A percentile compares a stretch with the other conserved stretches of the same genome.
phyloP scores from a whole-genome alignment of 2,888 invertebrate genomes.

The Drosophila anomelani region DNA sequence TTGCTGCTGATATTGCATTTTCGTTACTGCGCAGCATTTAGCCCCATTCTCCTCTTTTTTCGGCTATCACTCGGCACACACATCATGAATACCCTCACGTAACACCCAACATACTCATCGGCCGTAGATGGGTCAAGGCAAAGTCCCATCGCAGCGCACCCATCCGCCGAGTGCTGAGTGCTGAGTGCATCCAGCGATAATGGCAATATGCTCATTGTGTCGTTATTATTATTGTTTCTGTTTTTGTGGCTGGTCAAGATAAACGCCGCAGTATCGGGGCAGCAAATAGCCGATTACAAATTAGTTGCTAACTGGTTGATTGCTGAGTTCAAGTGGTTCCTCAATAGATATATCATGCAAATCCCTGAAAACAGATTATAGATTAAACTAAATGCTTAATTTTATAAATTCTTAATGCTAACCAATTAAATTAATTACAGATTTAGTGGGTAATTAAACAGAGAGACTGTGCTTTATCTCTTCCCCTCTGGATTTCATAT shows the following conservation, averaged over 20 bases:
- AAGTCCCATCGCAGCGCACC: slow-evolving; percentile 18
- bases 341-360: background rate
- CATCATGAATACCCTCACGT: background rate
- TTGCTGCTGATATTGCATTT: slow-evolving; percentile 38
- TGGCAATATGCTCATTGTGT: slow-evolving; percentile 5
- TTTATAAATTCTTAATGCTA: background rate
- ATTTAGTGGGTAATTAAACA: no score
- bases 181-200: slow-evolving; percentile 26
- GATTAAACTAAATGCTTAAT: background rate
- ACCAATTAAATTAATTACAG: background rate
- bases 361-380: background rate
- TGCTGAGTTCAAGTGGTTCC: background rate
- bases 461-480: background rate
- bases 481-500: background rate
- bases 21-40: slow-evolving; percentile 30
- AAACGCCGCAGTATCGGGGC: background rate
- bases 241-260: slow-evolving; percentile 21
- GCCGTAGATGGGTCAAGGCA: slow-evolving; percentile 27
- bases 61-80: slow-evolving; percentile 4
- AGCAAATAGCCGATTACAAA: slow-evolving; percentile 1
- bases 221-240: background rate
- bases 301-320: slow-evolving; percentile 16
- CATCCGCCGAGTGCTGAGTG: slow-evolving; percentile 21
- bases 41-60: slow-evolving; percentile 23
- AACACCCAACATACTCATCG: slow-evolving; percentile 1